Base-by-base conservation (phyloP, 2,113 vertebrate genomes). In the Enhydra lutris region DNA sequence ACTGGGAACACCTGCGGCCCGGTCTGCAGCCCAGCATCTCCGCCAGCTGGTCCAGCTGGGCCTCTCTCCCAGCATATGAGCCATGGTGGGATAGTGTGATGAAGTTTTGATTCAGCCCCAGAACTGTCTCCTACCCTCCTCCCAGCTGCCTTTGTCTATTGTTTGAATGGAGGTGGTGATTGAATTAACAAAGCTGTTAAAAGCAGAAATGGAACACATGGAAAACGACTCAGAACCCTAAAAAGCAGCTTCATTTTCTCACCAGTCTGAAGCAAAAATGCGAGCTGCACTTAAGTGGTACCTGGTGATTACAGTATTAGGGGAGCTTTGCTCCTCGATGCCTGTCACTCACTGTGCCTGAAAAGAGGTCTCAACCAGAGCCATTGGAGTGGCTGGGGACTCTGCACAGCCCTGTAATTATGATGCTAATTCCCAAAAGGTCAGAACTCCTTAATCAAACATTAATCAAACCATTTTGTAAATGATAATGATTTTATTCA, bases 1-100 rank as follows among this genome's bases (percentile, higher is more conserved):
- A 98, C 98, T 97, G 94, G 95, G 98, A 97, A 98, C 98, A 99
- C 98, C 98, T 99, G 98, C 98, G 90, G 95, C 83, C 3, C 7
- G 31, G 63, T 96, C 81, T 91, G 97, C 87, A 1, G 95, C 92
- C 97, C 91, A 55, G 97, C 98, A 85, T 57, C 86, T 71, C 45
- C 12, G 96, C 81, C 93, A 85, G 18, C 94, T 0, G 0, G 4
- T 97, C 97, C 95, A 7, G 97, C 95, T 94, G 97, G 87, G 69
- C 80, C 74, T 42, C 3, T 18, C 89, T 90, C 91, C 47, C 71
- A 86, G 55, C 85, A 81, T 29, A 0, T 23, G 81, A 97, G 96
- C 91, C 55, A 8, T 79, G 88, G 97, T 69, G 24, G 63, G 89
- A 67, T 61, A 91, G 47, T 20, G 69, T 36, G 57, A 97, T 57